Conservation (phyloP, 1,140 invertebrate genomes). For the Daktulosphaira vitifoliae region DNA sequence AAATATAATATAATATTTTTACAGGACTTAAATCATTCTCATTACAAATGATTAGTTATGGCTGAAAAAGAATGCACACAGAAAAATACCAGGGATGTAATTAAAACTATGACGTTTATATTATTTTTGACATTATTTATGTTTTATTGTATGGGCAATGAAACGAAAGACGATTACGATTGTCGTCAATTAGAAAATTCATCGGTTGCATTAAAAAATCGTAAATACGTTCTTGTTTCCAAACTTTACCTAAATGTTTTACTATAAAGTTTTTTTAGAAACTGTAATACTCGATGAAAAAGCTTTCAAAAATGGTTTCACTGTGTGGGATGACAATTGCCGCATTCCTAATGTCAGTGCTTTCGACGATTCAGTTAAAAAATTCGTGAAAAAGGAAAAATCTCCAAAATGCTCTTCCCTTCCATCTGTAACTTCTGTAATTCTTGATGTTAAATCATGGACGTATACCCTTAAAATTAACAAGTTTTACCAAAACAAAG, state of each 20-base stretch:
- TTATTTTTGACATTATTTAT: constrained; percentile 6
- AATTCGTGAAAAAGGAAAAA: constrained; percentile 50
- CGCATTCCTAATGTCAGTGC: constrained; percentile 60
- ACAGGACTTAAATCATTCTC: too few species aligned
- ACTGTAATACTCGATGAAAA: too few species aligned
- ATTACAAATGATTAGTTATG: too few species aligned
- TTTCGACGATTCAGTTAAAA: constrained; percentile 54
- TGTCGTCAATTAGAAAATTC: too few species aligned
- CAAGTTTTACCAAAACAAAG: neutral
- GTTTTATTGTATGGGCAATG: neutral
- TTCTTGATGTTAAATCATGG: constrained; percentile 6
- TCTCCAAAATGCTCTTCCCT: constrained; percentile 50
- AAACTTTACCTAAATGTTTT: too few species aligned
- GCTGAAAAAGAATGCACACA: neutral
- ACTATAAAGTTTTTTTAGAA: too few species aligned
- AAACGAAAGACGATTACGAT: too few species aligned
- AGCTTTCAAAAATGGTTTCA: constrained; percentile 46
- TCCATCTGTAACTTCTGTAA: constrained; percentile 44
- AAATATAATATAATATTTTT: too few species aligned
- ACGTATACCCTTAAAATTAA: constrained; percentile 20
- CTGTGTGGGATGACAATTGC: constrained; percentile 60
- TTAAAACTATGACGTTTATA: neutral
- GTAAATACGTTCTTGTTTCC: too few species aligned
- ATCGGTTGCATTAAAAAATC: too few species aligned
- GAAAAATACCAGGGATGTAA: neutral